Evolutionary conservation across 2,888 invertebrate genomes (phyloP), one percentile per base, ranked within the genome.

Genomic region (Dusona sp.): DNA sequence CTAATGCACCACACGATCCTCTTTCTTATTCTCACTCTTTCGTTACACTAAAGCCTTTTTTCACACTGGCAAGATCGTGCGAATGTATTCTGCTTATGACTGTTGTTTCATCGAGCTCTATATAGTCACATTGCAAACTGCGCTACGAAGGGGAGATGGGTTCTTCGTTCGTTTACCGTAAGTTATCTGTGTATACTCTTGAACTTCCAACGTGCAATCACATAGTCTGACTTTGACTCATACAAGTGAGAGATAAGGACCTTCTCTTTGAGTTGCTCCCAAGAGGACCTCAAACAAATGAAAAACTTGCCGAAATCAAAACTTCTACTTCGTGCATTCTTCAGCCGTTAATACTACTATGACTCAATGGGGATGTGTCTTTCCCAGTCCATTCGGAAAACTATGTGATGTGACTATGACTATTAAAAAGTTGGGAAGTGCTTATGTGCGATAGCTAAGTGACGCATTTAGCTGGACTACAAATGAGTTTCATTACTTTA

Each of bases 221-320:
- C 78, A 88, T 68, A 61, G 57, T 87, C 88, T 90, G 83, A 86
- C 89, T 91, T 89, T 86, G 82, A 88, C 88, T 90, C 90, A 91
- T 91, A 90, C 92, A 93, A 94, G 93, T 93, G 93, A 93, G 93
- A 93, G 93, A 94, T 93, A 93, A 93, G 92, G n/a, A n/a, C n/a
- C n/a, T 68, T 57, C 45, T 29, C 19, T 36, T 89, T 83, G 87
- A 87, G 89, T 89, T 84, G 79, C 67, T 75, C 64, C 54, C 22
- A 22, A 64, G 89, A 91, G 90, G 88, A 88, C 90, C 89, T 89
- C 87, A 88, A 51, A 67, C 38, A n/a, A 77, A 45, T 29, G 22
- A 38, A 72, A 54, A 72, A 22, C 33, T 42, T n/a, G 19, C 42
- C 42, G 4, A 48, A 48, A 19, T 48, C 3, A 48, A 48, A 48